Conservation (phyloP, 1,140 invertebrate genomes). For the Odontomachus brunneus region DNA sequence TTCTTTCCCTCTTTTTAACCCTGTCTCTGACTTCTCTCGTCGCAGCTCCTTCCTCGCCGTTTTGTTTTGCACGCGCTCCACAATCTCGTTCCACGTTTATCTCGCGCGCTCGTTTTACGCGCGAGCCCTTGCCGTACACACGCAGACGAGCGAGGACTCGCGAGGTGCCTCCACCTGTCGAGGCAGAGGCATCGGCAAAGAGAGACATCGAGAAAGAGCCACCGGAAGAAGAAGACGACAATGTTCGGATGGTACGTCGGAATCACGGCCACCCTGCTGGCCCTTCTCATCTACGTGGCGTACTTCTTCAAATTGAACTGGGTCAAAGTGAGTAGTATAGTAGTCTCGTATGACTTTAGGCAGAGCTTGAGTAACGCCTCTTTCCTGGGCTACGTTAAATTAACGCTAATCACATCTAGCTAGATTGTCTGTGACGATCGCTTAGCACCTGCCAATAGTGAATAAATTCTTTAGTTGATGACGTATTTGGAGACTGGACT, state of each 20-base stretch:
- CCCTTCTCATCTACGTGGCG: constrained; percentile 32
- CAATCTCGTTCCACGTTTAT: constrained; percentile 23
- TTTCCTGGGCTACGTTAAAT: background rate
- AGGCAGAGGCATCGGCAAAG: constrained; percentile 4
- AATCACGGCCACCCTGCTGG: background rate
- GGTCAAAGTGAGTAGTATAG: constrained; percentile 39
- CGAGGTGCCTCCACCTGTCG: constrained; percentile 2
- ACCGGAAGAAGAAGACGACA: constrained; percentile 9
- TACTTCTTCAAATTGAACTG: constrained; percentile 53
- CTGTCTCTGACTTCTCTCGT: background rate
- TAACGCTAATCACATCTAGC: background rate
- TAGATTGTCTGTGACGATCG: too few relatives aligned
- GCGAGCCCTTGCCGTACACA: too few relatives aligned
- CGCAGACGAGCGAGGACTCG: background rate
- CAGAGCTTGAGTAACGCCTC: background rate
- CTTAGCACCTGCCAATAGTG: too few relatives aligned
- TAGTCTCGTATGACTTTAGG: background rate
- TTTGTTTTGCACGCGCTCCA: constrained; percentile 32
- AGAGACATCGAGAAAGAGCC: background rate
- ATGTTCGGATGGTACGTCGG: constrained; percentile 45
- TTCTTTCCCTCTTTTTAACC: constrained; percentile 19
- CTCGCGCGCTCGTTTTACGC: background rate
- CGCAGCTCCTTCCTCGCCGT: background rate
- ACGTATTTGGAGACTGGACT: too few relatives aligned
- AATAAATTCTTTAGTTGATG: too few relatives aligned